A percentile compares a stretch with the other conserved stretches of the same genome.
These are phyloP conservation scores for Prunella himalayana DNA, from an alignment of 2,113 vertebrate genomes.

Conservation along the genomic window DNA sequence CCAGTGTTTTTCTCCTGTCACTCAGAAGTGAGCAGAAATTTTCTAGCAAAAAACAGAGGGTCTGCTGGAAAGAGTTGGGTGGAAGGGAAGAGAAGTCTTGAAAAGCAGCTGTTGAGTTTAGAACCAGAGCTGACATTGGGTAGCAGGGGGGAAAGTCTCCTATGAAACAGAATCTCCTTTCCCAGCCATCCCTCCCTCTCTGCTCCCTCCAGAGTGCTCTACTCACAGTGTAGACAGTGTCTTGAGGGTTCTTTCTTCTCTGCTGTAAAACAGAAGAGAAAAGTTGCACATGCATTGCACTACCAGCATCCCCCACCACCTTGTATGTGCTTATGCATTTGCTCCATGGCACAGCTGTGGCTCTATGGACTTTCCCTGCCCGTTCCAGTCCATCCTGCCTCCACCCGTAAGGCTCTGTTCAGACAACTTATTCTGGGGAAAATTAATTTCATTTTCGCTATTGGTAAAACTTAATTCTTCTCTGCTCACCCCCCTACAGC, in stretches of 20 bases:
- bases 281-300: background rate
- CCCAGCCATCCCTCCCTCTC: background rate
- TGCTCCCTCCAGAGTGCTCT: background rate
- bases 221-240: slow-evolving; percentile 75
- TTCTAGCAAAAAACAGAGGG: background rate
- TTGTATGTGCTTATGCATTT: fast-evolving
- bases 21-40: background rate
- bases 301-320: background rate
- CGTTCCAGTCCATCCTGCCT: background rate
- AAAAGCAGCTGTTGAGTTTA: background rate
- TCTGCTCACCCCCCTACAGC: background rate
- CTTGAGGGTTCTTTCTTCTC: slow-evolving; percentile 68
- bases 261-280: slow-evolving; percentile 42
- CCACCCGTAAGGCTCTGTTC: background rate
- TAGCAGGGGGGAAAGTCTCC: background rate
- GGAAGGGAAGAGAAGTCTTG: background rate
- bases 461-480: background rate
- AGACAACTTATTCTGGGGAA: background rate
- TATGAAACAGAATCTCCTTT: background rate
- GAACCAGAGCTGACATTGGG: background rate
- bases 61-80: background rate
- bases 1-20: background rate
- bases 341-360: background rate
- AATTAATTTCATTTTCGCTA: background rate
- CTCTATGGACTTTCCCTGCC: fast-evolving